Percentiles rank a stretch among this genome's conserved stretches.
Conservation (phyloP, 1,140 invertebrate species). For the Eumeta japonica region DNA sequence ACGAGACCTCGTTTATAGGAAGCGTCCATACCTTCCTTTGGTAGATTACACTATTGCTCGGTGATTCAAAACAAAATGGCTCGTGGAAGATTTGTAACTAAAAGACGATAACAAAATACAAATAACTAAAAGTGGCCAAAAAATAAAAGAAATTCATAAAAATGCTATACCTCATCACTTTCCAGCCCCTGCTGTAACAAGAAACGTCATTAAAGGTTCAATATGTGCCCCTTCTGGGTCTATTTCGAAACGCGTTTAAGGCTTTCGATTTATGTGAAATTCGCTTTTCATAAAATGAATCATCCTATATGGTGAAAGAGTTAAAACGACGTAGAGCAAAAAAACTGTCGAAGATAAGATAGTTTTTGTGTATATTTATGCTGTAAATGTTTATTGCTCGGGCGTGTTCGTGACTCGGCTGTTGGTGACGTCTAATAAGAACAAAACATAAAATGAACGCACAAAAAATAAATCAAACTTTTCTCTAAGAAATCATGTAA, state of each 20-base stretch:
- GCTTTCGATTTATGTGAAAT: no score
- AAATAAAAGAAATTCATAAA: conserved; percentile 57
- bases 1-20: conserved; percentile 34
- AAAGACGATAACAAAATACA: conserved; percentile 49
- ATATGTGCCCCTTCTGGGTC: conserved; percentile 53
- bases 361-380: no score
- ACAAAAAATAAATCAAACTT: no score
- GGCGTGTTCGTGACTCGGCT: no score
- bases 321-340: no score
- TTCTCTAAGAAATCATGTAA: no score
- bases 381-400: no score
- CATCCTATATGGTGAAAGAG: no score
- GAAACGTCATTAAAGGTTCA: conserved; percentile 58
- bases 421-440: no score
- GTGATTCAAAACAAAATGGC: conserved; percentile 47
- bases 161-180: conserved; percentile 77
- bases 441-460: no score
- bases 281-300: no score
- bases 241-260: conserved; percentile 29
- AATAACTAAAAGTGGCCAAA: conserved; percentile 52
- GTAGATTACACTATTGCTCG: conserved; percentile 45
- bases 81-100: conserved; percentile 47
- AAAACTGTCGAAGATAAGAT: no score
- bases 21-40: conserved; percentile 52
- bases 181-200: conserved; percentile 82